Evolutionary conservation across 2,888 invertebrate species (phyloP), one percentile per base, ranked within the genome.

Genomic region (Latheticus oryzae): DNA sequence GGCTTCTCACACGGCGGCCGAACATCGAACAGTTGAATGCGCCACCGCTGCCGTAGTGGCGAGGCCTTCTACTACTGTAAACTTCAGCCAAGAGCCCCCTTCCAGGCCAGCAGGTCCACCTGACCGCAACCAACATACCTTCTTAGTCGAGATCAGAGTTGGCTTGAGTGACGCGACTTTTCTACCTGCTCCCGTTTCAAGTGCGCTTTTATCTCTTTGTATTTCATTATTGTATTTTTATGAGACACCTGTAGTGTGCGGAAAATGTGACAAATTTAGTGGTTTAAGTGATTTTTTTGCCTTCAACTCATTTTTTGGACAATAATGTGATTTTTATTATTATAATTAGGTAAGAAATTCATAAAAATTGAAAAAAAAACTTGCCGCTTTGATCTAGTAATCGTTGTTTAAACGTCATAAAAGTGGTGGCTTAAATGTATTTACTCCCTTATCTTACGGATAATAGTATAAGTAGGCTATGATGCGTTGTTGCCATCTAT

Each of bases 11-110:
- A 60, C 70, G 68, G 70, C 71, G 67, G 70, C 68, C 47, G 53
- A 53, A 58, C 67, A 67, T 59, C 70, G 72, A 76, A 74, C 74
- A 71, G 75, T 73, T 72, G 74, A 76, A 72, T 71, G 73, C 74
- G 76, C 76, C 73, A 75, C 76, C 70, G 75, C 74, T 75, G 76
- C 76, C 70, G 74, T 75, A 73, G 73, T 73, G 72, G 69, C 71
- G 73, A 68, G 68, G 69, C 66, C 56, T 66, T 68, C 72, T 69
- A 73, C 74, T 73, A 72, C 73, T 68, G 73, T 72, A 40, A n/a
- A 51, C 38, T 40, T 35, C 33, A 21, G 66, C 58, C 53, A 28
- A 57, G 61, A 58, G 60, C 65, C 67, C 66, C 66, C 66, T 59
- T 58, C 62, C 62, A 62, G 60, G 69, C 62, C 62, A 62, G 59